Conservation (phyloP, 2,113 vertebrate species). For the Proterorhinus semilunaris region DNA sequence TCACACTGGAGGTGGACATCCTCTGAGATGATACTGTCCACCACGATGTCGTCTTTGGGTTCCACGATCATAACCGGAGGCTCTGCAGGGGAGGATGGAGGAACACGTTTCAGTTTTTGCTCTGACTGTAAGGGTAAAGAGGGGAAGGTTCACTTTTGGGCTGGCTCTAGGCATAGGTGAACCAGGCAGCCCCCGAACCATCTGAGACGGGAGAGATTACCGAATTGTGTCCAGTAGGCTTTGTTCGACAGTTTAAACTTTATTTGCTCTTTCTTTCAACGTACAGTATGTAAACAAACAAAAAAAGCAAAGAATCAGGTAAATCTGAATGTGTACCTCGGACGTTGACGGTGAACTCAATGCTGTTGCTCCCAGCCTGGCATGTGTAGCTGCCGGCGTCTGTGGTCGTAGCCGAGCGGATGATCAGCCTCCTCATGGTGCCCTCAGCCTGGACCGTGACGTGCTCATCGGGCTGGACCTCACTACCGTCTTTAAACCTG, state of each 20-base stretch:
- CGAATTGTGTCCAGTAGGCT: no score
- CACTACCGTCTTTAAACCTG: slow-evolving; percentile 74
- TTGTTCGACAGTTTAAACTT: no score
- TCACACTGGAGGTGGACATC: slow-evolving; percentile 83
- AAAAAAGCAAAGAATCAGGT: no score
- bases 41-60: slow-evolving; percentile 75
- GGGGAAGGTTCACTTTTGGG: no score
- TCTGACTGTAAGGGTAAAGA: no score
- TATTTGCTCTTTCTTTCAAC: no score
- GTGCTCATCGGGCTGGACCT: slow-evolving; percentile 66
- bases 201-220: no score
- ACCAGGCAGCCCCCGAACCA: no score
- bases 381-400: slow-evolving; percentile 76
- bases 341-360: slow-evolving; percentile 72
- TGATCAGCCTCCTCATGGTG: slow-evolving; percentile 72
- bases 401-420: slow-evolving; percentile 67
- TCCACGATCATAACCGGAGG: slow-evolving; percentile 82
- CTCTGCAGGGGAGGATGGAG: slow-evolving; percentile 67
- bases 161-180: no score
- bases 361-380: slow-evolving; percentile 60
- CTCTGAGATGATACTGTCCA: slow-evolving; percentile 71
- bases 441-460: slow-evolving; percentile 73
- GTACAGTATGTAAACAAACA: no score
- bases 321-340: slow-evolving; percentile 54
- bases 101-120: no score